phyloP scores from a whole-genome alignment of 2,113 vertebrate genomes.

The Leiothrix lutea region DNA sequence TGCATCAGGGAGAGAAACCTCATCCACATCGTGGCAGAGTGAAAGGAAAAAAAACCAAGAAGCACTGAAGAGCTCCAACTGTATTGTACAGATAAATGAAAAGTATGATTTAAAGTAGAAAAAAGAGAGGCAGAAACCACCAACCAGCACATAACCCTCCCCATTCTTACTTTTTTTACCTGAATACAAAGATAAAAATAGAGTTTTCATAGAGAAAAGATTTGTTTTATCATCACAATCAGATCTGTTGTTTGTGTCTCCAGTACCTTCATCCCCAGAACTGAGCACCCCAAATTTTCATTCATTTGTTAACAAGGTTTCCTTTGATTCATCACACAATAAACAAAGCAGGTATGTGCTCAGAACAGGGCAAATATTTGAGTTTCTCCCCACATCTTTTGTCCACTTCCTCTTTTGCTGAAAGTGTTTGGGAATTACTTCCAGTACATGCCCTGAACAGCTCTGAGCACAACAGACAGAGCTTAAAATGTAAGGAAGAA shows the following conservation, averaged over 20 bases:
- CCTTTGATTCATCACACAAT: background rate
- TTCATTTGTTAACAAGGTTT: background rate
- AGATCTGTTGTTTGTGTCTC: background rate
- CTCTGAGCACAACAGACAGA: background rate
- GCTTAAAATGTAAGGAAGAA: background rate
- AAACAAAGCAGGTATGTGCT: background rate
- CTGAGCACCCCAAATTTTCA: background rate
- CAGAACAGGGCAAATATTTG: background rate
- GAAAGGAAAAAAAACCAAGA: background rate
- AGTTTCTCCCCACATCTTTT: background rate
- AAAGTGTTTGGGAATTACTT: background rate
- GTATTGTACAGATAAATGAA: background rate
- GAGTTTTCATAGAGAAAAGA: background rate
- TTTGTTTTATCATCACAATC: background rate
- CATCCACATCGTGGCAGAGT: background rate
- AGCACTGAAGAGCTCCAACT: background rate
- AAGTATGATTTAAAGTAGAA: background rate
- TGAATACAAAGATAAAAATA: background rate
- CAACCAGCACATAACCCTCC: background rate
- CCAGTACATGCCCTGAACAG: background rate
- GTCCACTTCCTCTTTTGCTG: background rate
- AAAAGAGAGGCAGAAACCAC: background rate
- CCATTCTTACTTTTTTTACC: background rate
- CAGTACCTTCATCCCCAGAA: background rate
- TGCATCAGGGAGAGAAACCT: background rate